Evolutionary conservation across 2,113 vertebrate genomes (phyloP), one percentile per base, ranked within the genome.

Genomic region (Pungitius pungitius): DNA sequence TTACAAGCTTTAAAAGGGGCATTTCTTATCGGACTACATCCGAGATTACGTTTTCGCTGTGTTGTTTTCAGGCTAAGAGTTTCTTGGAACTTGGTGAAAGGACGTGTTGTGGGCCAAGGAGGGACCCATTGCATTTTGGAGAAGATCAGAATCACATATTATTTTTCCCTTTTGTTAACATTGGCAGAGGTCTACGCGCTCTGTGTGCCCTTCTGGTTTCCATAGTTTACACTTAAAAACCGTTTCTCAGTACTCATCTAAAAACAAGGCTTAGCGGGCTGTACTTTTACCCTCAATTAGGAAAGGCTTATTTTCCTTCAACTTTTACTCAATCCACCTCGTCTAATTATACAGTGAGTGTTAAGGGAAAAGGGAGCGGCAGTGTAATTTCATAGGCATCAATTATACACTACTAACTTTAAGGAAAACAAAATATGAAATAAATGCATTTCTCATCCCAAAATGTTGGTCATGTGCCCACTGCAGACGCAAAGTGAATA

Each of bases 311-410:
- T 84, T 84, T 87, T 77, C 45, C 73, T 35, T 54, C 20, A 22
- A 73, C 22, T 70, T 61, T 2, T 10, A 72, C 61, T 58, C 47
- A 73, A 79, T 65, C 58, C 62, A 64, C 20, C 33, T 42, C 2
- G 64, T 67, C 45, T 79, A 82, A 87, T 84, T 84, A 84, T 64
- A 79, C 65, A 66, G 55, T 35, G 4, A 70, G 55, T 40, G 73
- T 66, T 49, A 26, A 35, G 49, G 22, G 6, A 58, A 84, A 56
- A 58, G 15, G 30, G 26, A 81, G 72, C 81, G 8, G 57, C 47
- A 39, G 72, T 77, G 37, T 77, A 80, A 84, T 84, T 87, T 75
- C 52, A 82, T 8, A 80, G 70, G 62, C 57, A 68, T 37, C 69
- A 77, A 81, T 80, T 82, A 87, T 33, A 79, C 47, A 62, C 20